These are phyloP conservation scores for Ridgeia piscesae DNA, from an alignment of 1,140 invertebrate genomes.

Conservation along the genomic window DNA sequence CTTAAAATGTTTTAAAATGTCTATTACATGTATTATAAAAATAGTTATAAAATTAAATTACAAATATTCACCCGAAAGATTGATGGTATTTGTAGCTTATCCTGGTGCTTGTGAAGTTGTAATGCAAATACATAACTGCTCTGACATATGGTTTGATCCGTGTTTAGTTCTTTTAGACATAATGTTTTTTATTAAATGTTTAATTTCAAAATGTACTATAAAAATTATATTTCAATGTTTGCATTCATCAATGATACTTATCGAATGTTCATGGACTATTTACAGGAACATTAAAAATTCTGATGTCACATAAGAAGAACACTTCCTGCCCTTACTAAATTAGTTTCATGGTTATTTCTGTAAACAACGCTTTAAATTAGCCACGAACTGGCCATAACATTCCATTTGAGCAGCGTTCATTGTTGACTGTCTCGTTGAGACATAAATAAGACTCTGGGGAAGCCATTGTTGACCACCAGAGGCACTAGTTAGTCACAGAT, in stretches of 20 bases:
- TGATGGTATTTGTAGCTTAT: no score
- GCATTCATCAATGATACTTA: neutral
- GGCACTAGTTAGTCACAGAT: neutral
- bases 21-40: neutral
- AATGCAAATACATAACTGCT: no score
- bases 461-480: neutral
- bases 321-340: neutral
- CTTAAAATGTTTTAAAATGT: neutral
- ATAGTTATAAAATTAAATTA: neutral
- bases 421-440: neutral
- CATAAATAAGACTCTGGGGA: neutral
- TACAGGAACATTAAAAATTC: neutral
- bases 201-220: no score
- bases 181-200: no score
- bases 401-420: neutral
- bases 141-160: no score
- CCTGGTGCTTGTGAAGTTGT: no score
- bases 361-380: neutral
- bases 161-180: no score
- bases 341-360: neutral
- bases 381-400: neutral
- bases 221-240: neutral
- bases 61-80: no score
- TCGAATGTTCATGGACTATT: neutral
- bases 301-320: neutral